These are phyloP conservation scores for Scaptomyza flava DNA, from an alignment of 2,888 invertebrate species.

Conservation along the genomic window DNA sequence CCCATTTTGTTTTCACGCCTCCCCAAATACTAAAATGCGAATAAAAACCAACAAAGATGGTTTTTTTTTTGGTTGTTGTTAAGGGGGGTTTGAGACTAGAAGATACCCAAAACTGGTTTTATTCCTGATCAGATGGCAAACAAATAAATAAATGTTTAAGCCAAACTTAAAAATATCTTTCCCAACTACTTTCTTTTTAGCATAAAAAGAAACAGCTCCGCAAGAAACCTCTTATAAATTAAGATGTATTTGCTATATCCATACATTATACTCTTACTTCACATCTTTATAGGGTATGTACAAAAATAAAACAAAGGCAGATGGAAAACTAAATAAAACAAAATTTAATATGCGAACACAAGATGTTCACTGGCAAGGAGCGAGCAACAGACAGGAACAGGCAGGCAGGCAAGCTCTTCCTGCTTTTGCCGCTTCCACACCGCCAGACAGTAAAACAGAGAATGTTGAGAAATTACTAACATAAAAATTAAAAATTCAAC, in stretches of 20 bases:
- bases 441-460: conserved; percentile 37
- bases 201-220: background rate
- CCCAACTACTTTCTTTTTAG: background rate
- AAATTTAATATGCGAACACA: conserved; percentile 75
- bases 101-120: conserved; percentile 3
- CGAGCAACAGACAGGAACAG: conserved; percentile 1
- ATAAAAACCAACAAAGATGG: conserved; percentile 21
- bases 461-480: conserved; percentile 77
- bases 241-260: background rate
- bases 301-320: conserved; percentile 10
- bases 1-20: conserved; percentile 55
- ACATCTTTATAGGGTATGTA: conserved; percentile 15
- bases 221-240: no score
- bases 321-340: conserved; percentile 55
- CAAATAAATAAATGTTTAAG: background rate
- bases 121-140: background rate
- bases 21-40: conserved; percentile 50
- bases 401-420: conserved; percentile 28
- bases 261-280: no score
- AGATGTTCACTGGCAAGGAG: conserved; percentile 63
- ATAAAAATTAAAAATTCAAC: conserved; percentile 82
- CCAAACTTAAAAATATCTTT: background rate
- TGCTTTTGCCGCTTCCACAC: conserved; percentile 21
- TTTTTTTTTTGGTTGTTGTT: background rate
- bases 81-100: background rate